Conservation (phyloP, 30 jellyfish, hydroid and myxozoan genomes). For the Pelagia noctiluca region DNA sequence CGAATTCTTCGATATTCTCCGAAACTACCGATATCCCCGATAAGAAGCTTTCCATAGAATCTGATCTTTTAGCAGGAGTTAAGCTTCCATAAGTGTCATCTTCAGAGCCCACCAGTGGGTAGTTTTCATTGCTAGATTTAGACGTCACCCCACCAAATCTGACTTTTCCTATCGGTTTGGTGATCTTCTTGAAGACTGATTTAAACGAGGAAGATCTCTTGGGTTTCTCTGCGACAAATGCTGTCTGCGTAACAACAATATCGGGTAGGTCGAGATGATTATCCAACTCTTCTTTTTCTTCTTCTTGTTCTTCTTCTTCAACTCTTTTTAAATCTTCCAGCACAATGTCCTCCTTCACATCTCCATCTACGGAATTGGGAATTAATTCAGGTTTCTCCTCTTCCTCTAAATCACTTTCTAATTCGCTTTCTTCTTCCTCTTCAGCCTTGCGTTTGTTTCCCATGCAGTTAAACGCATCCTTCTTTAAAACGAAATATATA, state of each 20-base stretch:
- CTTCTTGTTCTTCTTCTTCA: conserved; percentile 7
- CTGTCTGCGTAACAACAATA: conserved; percentile 74
- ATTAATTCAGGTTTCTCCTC: conserved; percentile 11
- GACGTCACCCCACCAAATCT: conserved; percentile 83
- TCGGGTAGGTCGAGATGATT: too few relatives aligned
- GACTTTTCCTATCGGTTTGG: conserved; percentile 85
- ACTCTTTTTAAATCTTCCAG: background rate
- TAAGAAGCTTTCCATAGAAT: conserved; percentile 94
- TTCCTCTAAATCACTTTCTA: conserved; percentile 46
- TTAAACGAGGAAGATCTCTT: conserved; percentile 62
- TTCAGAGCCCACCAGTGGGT: conserved; percentile 49
- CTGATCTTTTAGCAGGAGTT: conserved; percentile 56
- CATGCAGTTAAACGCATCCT: conserved; percentile 73
- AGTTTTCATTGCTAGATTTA: conserved; percentile 33
- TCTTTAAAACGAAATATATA: conserved; percentile 68
- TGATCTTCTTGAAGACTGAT: conserved; percentile 82
- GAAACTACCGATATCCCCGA: conserved; percentile 90
- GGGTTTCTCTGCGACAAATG: conserved; percentile 63
- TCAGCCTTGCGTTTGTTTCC: conserved; percentile 59
- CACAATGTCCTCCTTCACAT: background rate
- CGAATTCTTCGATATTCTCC: conserved; percentile 90
- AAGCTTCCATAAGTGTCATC: conserved; percentile 64
- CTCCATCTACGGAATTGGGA: background rate
- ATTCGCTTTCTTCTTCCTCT: conserved; percentile 77
- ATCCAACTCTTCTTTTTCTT: conserved; percentile 14